phyloP scores from a whole-genome alignment of 2,797 vertebrate genomes.

The Pterois miles region DNA sequence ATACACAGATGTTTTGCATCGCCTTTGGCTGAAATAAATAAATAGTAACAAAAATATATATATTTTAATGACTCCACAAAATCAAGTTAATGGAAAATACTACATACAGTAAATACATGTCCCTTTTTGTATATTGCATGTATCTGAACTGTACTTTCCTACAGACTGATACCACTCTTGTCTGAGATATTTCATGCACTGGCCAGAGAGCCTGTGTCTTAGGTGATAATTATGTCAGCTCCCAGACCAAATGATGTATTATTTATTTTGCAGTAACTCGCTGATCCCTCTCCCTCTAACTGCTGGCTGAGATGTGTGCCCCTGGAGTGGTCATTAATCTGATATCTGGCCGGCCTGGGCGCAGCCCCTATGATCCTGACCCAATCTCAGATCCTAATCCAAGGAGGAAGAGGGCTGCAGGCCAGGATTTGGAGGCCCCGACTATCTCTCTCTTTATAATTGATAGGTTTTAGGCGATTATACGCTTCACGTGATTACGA shows the following conservation, averaged over 20 bases:
- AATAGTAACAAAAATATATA: too few relatives aligned
- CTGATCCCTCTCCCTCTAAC: conserved; percentile 68
- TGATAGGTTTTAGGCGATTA: conserved; percentile 88
- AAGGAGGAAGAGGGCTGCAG: conserved; percentile 85
- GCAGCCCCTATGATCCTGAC: conserved; percentile 83
- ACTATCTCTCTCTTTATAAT: conserved; percentile 83
- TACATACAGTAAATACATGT: background rate
- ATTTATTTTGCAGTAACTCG: conserved; percentile 80
- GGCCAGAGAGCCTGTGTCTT: conserved; percentile 72
- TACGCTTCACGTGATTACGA: conserved; percentile 85
- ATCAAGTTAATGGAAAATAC: background rate
- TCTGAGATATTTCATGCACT: conserved; percentile 63
- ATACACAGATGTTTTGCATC: background rate
- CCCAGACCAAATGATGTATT: conserved; percentile 84
- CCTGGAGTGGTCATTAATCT: conserved; percentile 87
- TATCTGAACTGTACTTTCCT: conserved; percentile 5
- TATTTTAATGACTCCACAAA: background rate
- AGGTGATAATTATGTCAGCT: conserved; percentile 86
- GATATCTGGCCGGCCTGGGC: conserved; percentile 82
- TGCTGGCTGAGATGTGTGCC: conserved; percentile 80
- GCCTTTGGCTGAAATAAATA: too few relatives aligned
- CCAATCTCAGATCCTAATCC: conserved; percentile 88
- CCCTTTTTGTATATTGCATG: background rate
- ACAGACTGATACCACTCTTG: conserved; percentile 26
- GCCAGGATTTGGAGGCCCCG: conserved; percentile 84